Evolutionary conservation across 1,140 invertebrate genomes (phyloP).

Genomic region (Mycetomoellerius zeteki): DNA sequence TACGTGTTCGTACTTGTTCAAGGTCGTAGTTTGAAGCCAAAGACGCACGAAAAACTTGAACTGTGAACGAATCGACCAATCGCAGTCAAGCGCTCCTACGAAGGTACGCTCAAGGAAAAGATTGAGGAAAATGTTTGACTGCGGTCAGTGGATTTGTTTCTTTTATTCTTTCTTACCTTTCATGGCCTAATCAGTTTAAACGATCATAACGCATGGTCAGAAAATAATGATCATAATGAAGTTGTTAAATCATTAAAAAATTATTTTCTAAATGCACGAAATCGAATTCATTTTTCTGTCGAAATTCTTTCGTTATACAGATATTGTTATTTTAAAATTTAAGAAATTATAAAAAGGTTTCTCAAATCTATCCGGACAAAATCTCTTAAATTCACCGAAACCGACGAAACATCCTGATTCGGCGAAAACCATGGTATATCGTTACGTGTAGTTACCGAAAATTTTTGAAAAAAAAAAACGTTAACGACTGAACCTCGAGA

Average conservation of each 20-base stretch:
- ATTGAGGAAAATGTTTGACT: background rate
- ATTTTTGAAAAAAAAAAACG: background rate
- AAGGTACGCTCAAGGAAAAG: background rate
- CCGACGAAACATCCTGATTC: background rate
- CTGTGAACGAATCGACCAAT: background rate
- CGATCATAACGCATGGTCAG: background rate
- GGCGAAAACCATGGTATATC: background rate
- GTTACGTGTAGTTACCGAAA: background rate
- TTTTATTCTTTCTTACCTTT: background rate
- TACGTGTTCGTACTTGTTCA: background rate
- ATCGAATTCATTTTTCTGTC: background rate
- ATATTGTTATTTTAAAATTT: background rate
- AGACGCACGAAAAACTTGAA: background rate
- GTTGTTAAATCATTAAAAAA: background rate
- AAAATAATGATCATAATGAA: background rate
- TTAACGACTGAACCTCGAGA: background rate
- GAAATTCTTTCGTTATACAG: background rate
- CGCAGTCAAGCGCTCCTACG: background rate
- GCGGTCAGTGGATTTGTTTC: background rate
- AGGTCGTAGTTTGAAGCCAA: background rate
- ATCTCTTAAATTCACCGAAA: background rate
- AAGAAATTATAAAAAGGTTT: background rate
- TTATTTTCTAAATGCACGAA: background rate
- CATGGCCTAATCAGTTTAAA: background rate
- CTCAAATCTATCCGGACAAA: background rate